Conservation (phyloP, 2,888 invertebrate genomes). For the Catocala fraxini region DNA sequence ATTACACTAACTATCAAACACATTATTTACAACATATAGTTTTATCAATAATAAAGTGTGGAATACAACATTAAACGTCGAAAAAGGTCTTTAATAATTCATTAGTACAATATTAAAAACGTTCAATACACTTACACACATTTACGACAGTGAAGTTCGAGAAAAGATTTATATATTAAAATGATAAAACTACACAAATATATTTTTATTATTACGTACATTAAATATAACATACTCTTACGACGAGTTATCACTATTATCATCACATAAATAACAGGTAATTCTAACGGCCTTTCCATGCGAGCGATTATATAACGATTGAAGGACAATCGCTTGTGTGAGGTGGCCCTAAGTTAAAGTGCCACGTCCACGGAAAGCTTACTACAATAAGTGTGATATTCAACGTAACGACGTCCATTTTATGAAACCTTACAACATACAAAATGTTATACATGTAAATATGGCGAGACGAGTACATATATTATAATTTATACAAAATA, state of each 20-base stretch:
- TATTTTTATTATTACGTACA: constrained; percentile 17
- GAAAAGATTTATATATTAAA: too few species aligned
- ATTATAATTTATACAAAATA: constrained; percentile 32
- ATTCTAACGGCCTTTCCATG: constrained; percentile 21
- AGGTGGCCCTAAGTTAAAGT: not conserved
- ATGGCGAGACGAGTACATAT: constrained; percentile 6
- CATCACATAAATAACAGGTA: constrained; percentile 63
- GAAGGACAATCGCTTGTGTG: not conserved
- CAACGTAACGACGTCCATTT: constrained; percentile 2
- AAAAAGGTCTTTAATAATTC: too few species aligned
- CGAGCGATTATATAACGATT: not conserved
- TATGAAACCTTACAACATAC: not conserved
- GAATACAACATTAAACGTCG: too few species aligned
- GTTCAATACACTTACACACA: constrained; percentile 1
- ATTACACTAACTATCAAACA: constrained; percentile 27
- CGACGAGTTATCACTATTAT: constrained; percentile 59
- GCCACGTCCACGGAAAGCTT: constrained; percentile 3
- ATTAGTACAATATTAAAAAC: not conserved
- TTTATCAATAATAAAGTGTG: not conserved
- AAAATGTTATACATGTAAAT: constrained; percentile 5
- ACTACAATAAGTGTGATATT: constrained; percentile 4
- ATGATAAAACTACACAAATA: constrained; percentile 28
- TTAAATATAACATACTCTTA: constrained; percentile 35
- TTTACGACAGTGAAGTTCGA: too few species aligned
- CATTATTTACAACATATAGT: constrained; percentile 43